A percentile compares a stretch with the other conserved stretches of the same genome.
Conservation (phyloP, 2,888 invertebrate genomes). For the Prostheceraeus crozeri region DNA sequence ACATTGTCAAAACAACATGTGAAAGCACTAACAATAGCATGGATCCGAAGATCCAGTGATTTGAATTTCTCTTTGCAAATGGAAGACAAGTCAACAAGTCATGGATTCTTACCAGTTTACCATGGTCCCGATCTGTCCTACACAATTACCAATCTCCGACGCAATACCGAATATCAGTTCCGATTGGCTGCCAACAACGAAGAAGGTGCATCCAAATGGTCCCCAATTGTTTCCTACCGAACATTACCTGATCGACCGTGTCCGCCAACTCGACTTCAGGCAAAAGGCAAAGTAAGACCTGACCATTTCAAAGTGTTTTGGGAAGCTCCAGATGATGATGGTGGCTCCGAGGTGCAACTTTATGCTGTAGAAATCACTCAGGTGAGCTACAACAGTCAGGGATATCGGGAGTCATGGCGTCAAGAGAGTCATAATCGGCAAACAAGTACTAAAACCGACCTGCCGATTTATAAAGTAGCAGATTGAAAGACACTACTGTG, state of each 20-base stretch:
- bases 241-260: slow-evolving; percentile 73
- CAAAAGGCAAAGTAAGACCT: slow-evolving; percentile 76
- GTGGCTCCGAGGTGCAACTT: slow-evolving; percentile 69
- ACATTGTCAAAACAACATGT: slow-evolving; percentile 64
- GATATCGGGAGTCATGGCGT: too few relatives aligned
- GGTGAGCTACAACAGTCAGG: too few relatives aligned
- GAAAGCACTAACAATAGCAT: slow-evolving; percentile 65
- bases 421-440: too few relatives aligned
- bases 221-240: slow-evolving; percentile 68
- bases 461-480: too few relatives aligned
- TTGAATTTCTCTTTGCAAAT: slow-evolving; percentile 76
- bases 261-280: slow-evolving; percentile 68
- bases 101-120: slow-evolving; percentile 73
- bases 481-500: too few relatives aligned
- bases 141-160: slow-evolving; percentile 65
- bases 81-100: slow-evolving; percentile 66
- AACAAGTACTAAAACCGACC: too few relatives aligned
- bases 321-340: slow-evolving; percentile 74
- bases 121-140: slow-evolving; percentile 68
- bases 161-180: slow-evolving; percentile 74
- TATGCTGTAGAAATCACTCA: too few relatives aligned
- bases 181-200: slow-evolving; percentile 73
- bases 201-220: slow-evolving; percentile 75
- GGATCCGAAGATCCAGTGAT: slow-evolving; percentile 69
- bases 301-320: slow-evolving; percentile 72